Conservation (phyloP, 1,140 invertebrate genomes). For the Drosophila bocqueti region DNA sequence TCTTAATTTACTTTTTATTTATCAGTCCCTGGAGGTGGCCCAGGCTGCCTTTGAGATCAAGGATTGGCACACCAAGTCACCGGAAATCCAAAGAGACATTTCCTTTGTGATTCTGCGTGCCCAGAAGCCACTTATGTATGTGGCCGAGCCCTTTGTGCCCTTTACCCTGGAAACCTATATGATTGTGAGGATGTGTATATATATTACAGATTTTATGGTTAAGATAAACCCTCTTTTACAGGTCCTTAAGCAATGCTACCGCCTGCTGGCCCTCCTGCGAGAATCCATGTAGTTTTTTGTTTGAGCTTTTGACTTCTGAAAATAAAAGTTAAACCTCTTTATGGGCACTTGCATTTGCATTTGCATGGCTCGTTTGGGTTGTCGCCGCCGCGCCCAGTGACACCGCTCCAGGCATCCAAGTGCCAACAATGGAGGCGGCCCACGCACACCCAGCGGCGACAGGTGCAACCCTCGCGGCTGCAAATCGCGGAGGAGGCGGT, state of each 20-base stretch:
- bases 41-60: constrained; percentile 63
- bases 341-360: constrained; percentile 46
- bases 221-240: neutral
- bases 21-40: constrained; percentile 65
- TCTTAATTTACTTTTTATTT: neutral
- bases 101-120: constrained; percentile 63
- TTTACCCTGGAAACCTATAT: constrained; percentile 70
- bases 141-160: constrained; percentile 57
- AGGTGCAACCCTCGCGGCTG: constrained; percentile 61
- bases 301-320: constrained; percentile 23
- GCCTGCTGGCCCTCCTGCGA: constrained; percentile 50
- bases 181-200: constrained; percentile 41
- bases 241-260: constrained; percentile 67
- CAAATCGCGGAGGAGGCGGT: constrained; percentile 48
- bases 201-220: neutral
- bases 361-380: constrained; percentile 60
- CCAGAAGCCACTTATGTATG: constrained; percentile 64
- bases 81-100: constrained; percentile 56
- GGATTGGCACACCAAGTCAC: constrained; percentile 60
- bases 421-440: constrained; percentile 41
- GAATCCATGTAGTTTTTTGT: constrained; percentile 47
- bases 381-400: constrained; percentile 61
- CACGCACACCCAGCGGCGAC: constrained; percentile 71
- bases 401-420: constrained; percentile 31
- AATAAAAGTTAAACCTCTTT: constrained; percentile 46